A percentile compares a stretch with the other conserved stretches of the same genome.
These are phyloP conservation scores for Cantharis rustica DNA, from an alignment of 2,888 invertebrate genomes.

Conservation along the genomic window DNA sequence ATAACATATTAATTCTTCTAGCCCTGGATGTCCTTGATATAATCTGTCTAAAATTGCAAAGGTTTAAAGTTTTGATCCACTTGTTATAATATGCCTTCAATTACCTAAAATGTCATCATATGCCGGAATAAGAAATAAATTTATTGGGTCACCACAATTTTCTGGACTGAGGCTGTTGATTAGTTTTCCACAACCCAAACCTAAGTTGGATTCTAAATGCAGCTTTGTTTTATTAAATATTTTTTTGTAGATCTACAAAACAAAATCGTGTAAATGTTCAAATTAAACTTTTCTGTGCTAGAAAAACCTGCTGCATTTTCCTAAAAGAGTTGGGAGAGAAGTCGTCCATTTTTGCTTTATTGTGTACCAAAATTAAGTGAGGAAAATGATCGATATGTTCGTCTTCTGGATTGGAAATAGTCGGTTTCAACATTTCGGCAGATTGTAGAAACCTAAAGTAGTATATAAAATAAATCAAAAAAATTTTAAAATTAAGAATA, in stretches of 20 bases:
- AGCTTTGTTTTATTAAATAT: slow-evolving; percentile 69
- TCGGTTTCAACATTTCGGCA: slow-evolving; percentile 86
- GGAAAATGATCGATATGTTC: slow-evolving; percentile 79
- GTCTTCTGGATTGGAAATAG: slow-evolving; percentile 69
- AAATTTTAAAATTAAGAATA: too few relatives aligned
- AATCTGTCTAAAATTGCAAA: slow-evolving; percentile 56
- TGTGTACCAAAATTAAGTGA: slow-evolving; percentile 82
- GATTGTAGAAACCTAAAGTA: slow-evolving; percentile 72
- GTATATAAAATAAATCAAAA: too few relatives aligned
- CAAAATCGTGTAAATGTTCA: background rate
- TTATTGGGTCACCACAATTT: slow-evolving; percentile 66
- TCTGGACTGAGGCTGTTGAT: slow-evolving; percentile 60
- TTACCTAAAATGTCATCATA: slow-evolving; percentile 59
- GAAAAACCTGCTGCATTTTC: slow-evolving; percentile 64
- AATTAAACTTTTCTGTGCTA: background rate
- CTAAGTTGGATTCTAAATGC: slow-evolving; percentile 70
- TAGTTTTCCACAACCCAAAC: slow-evolving; percentile 57
- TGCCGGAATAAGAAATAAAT: slow-evolving; percentile 72
- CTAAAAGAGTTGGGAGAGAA: slow-evolving; percentile 66
- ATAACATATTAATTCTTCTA: slow-evolving; percentile 67
- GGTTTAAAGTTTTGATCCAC: background rate
- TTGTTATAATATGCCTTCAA: background rate
- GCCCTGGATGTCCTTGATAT: slow-evolving; percentile 66
- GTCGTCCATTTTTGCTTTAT: slow-evolving; percentile 77
- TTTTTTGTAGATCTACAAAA: slow-evolving; percentile 52